A percentile compares a stretch with the other conserved stretches of the same genome.
These are phyloP conservation scores for Acyrthosiphon pisum DNA, from an alignment of 1,140 invertebrate genomes.

Conservation along the genomic window DNA sequence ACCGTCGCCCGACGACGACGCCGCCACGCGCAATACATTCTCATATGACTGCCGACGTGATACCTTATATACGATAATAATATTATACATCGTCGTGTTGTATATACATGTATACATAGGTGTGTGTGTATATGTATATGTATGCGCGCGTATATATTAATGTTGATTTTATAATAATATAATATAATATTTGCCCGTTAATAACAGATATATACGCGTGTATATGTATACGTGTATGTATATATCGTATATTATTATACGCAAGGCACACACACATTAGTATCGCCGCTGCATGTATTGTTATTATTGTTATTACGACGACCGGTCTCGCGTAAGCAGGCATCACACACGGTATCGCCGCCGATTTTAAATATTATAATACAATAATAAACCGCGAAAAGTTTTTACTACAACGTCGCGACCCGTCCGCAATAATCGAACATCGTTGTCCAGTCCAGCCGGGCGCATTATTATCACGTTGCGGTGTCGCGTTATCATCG, in stretches of 20 bases:
- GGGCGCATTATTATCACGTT: no score
- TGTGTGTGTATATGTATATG: background rate
- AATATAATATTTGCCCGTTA: background rate
- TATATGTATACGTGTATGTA: background rate
- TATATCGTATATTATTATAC: background rate
- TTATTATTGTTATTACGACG: background rate
- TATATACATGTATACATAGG: background rate
- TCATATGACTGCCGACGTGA: constrained; percentile 38
- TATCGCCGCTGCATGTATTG: background rate
- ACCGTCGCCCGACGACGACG: background rate
- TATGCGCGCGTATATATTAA: background rate
- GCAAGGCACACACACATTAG: background rate
- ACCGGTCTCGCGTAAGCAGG: background rate
- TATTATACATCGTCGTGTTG: background rate
- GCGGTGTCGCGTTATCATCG: no score
- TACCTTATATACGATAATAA: background rate
- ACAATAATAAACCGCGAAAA: background rate
- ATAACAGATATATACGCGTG: background rate
- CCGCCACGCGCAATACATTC: background rate
- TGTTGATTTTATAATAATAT: background rate
- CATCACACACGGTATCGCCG: background rate
- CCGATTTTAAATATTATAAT: background rate
- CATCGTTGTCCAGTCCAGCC: no score
- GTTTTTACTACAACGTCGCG: background rate
- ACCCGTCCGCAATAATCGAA: no score